phyloP scores from a whole-genome alignment of 2,888 invertebrate genomes.

The Plutella xylostella region DNA sequence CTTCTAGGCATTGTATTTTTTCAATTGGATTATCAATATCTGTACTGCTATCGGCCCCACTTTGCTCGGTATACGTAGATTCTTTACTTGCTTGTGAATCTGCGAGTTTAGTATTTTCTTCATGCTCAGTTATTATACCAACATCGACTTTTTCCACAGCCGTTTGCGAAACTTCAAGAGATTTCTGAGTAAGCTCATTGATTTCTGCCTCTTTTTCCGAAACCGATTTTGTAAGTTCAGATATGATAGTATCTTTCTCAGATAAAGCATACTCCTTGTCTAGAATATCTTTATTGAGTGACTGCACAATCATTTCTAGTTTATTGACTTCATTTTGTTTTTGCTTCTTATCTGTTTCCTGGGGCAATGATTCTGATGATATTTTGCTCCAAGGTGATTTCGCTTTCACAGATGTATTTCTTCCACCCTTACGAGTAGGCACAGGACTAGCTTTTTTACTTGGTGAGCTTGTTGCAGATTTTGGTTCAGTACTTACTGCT shows the following conservation, averaged over 20 bases:
- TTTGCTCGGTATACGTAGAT: neutral
- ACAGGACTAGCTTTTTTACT: conserved; percentile 53
- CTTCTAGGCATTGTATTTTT: conserved; percentile 35
- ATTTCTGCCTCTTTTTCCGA: conserved; percentile 24
- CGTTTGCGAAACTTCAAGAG: conserved; percentile 15
- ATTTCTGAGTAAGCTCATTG: conserved; percentile 21
- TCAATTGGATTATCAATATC: conserved; percentile 16
- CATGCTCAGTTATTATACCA: conserved; percentile 31
- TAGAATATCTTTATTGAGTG: conserved; percentile 58
- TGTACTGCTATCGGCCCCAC: neutral
- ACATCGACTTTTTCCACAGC: conserved; percentile 28
- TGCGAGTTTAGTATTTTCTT: conserved; percentile 2
- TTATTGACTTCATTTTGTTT: conserved; percentile 42
- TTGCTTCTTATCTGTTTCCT: conserved; percentile 48
- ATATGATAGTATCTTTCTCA: conserved; percentile 56
- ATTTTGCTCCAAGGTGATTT: conserved; percentile 61
- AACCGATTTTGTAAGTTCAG: conserved; percentile 26
- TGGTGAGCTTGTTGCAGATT: conserved; percentile 32
- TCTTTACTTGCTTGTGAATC: neutral
- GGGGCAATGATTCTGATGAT: conserved; percentile 43
- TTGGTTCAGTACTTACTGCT: conserved; percentile 34
- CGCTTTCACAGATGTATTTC: conserved; percentile 46
- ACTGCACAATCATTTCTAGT: conserved; percentile 49
- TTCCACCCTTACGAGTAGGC: conserved; percentile 47
- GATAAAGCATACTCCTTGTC: conserved; percentile 54